Evolutionary conservation across 2,113 vertebrate species (phyloP), one percentile per base, ranked within the genome.

Genomic region (Alaudala cheleensis): DNA sequence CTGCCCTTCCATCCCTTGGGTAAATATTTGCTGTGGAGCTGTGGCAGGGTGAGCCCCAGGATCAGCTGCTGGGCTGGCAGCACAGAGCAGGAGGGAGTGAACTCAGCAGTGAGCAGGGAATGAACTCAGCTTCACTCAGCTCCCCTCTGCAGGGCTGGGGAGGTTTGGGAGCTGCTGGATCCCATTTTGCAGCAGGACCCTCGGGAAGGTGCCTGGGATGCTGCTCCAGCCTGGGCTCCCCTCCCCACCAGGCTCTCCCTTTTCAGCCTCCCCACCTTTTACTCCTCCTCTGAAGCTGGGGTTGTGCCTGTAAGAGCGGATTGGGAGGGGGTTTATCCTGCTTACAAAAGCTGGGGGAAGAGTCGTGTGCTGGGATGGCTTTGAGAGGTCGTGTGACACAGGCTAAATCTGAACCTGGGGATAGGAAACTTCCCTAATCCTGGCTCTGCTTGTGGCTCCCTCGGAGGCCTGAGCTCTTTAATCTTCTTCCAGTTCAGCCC

Each of bases 341-440:
- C 65, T 87, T 61, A 12, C 51, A 45, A 12, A 29, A 37, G 10
- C 16, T 1, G 4, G 0, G 9, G 60, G 5, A 17, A 37, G 44
- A 34, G 2, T 15, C 10, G 29, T 21, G 64, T 13, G 64, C 73
- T 14, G 60, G 78, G 37, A 29, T 40, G 85, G 79, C 89, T 91
- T 21, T 24, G 83, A 1, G 81, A 87, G 88, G 64, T 64, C 11
- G 20, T 70, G 11, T 53, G 74, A 40, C 83, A 21, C 1, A 0
- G 67, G 81, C 56, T 83, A 50, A 58, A 90, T 47, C 12, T 9
- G 86, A 71, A 62, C 87, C 77, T 20, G 70, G 71, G 39, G 54
- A 39, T 17, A 70, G 93, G 72, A 79, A 86, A 80, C 82, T 62
- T 84, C 86, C 88, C 72, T 92, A 66, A 97, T 95, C 88, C 88